Evolutionary conservation across 2,888 invertebrate species (phyloP), one percentile per base, ranked within the genome.

Genomic region (Lottia gigantea): DNA sequence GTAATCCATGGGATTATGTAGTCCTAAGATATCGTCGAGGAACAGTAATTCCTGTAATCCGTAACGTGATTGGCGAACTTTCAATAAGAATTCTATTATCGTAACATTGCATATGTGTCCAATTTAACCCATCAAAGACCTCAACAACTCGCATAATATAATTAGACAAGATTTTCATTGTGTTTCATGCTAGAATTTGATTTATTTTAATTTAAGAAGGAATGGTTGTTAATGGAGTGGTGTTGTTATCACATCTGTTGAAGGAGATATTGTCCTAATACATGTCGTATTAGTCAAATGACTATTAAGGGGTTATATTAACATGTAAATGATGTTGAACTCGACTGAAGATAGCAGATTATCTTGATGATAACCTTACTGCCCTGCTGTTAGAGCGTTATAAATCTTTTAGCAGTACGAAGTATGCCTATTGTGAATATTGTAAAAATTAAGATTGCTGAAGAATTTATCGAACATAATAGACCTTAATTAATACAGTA

Each of bases 21-120:
- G 55, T 55, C 23, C 55, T 55, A 55, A 55, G 55, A 55, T 55
- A 23, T 23, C 19, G 55, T 23, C 23, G 55, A 55, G 55, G 12
- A 55, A 55, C 19, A 55, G 55, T 55, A 55, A 55, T 55, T 23
- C 55, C 23, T 55, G 55, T 55, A 55, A 55, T 55, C 55, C 55
- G 19, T 19, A 55, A 55, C 23, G 55, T 55, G 55, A 55, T 55
- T 55, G 55, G 55, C 55, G 23, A 55, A 55, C 55, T 23, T 55
- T 55, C 55, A 55, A 55, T 55, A 55, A 55, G 55, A 55, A 23
- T 55, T 55, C 55, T 55, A 55, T 55, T 55, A 55, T 23, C 19
- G 19, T 55, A 55, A 55, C 55, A 55, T 55, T 55, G 55, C 55
- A 55, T 55, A 55, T 55, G 55, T 55, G 55, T 23, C 55, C 55